Evolutionary conservation across 2,113 vertebrate genomes (phyloP), one percentile per base, ranked within the genome.

Genomic region (Gadus macrocephalus): DNA sequence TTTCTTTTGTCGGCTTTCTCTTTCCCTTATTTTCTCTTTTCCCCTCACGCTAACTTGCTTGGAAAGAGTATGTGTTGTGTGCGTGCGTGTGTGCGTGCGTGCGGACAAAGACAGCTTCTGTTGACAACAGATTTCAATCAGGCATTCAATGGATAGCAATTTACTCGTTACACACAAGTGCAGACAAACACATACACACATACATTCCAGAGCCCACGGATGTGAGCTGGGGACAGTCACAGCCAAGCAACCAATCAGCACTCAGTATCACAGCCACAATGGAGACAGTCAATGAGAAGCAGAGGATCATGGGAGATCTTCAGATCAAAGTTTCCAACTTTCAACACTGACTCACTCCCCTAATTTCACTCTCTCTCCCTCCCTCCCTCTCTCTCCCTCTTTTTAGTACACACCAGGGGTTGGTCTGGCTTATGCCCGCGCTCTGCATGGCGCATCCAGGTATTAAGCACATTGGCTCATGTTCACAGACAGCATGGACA

Each of bases 121-220:
- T 90, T 85, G 78, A 88, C 83, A 78, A 81, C 83, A 55, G 64
- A 75, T 83, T 64, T 86, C 85, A 88, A 88, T 86, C 86, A 82
- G 64, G 73, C 82, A 72, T 79, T 87, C 81, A 87, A 87, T 80
- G 81, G 78, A 83, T 22, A 70, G 78, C 85, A 75, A 87, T 83
- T 88, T 84, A 86, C 86, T 87, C 85, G 84, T 86, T 62, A 60
- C 81, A 78, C 81, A 80, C 78, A 79, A 66, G 79, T 1, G 8
- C 38, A 15, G 22, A 15, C 59, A 35, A n/a, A 49, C 35, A 62
- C 58, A 17, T 28, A 25, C 53, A 56, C 67, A 38, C 67, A 19
- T 25, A 42, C 58, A 61, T 55, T 38, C 55, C 59, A 70, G 31
- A 80, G 28, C 69, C 55, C 64, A 62, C 61, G 58, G 82, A 81